Percentiles rank a stretch among this genome's conserved stretches.
phyloP scores from a whole-genome alignment of 2,888 invertebrate genomes.

The Euphydryas editha region DNA sequence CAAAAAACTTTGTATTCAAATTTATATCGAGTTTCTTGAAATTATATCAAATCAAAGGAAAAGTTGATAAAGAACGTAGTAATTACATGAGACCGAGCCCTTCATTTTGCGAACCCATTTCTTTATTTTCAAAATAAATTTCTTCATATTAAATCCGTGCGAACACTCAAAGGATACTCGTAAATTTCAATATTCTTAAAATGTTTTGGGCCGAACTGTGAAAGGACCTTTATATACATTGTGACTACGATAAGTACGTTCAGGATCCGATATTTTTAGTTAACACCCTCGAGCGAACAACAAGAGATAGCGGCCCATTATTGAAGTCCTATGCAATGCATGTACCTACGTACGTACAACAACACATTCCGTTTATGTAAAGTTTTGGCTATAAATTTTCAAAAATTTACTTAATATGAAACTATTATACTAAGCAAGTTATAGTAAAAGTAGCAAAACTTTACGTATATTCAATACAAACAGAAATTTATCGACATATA shows the following conservation, averaged over 20 bases:
- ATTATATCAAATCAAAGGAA: conserved; percentile 5
- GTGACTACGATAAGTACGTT: conserved; percentile 68
- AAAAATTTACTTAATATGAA: too few species aligned
- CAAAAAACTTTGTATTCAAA: conserved; percentile 1
- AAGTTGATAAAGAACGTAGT: conserved; percentile 22
- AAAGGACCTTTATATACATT: conserved; percentile 65
- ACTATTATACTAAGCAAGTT: too few species aligned
- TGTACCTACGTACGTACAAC: background rate
- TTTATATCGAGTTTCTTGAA: conserved; percentile 3
- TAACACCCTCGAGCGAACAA: conserved; percentile 52
- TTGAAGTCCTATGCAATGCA: conserved; percentile 56
- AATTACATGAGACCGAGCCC: conserved; percentile 38
- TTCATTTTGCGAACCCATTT: conserved; percentile 42
- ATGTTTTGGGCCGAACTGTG: conserved; percentile 64
- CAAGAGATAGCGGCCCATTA: conserved; percentile 58
- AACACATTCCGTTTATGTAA: background rate
- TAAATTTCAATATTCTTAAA: conserved; percentile 71
- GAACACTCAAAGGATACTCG: conserved; percentile 63
- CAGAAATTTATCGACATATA: too few species aligned
- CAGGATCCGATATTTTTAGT: conserved; percentile 60
- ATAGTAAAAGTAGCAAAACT: too few species aligned
- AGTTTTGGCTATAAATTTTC: too few species aligned
- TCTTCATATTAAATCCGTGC: conserved; percentile 49
- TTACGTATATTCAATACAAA: too few species aligned
- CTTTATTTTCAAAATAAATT: conserved; percentile 45